Conservation (phyloP, 2,797 vertebrate genomes). For the Coregonus ussuriensis region DNA sequence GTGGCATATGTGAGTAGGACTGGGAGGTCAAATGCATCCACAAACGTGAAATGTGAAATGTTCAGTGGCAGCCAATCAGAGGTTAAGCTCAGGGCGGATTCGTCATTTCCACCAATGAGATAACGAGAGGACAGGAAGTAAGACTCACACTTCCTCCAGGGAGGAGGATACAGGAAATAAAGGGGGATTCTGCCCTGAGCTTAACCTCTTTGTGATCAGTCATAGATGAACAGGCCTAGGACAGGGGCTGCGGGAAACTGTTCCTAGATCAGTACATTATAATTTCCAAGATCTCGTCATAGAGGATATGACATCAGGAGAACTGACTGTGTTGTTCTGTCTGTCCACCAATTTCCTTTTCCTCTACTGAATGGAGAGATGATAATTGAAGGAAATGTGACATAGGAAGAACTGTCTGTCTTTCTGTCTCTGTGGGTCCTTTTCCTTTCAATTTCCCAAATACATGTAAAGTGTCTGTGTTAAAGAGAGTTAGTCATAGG, state of each 20-base stretch:
- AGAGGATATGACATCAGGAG: not conserved
- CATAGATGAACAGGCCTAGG: constrained; percentile 27
- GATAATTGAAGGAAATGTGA: no score
- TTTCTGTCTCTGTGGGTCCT: no score
- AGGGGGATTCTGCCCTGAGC: constrained; percentile 19
- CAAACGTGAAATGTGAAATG: not conserved
- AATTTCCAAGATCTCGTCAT: constrained; percentile 19
- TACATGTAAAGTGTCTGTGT: constrained; percentile 2
- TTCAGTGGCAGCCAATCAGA: not conserved
- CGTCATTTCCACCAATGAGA: constrained; percentile 18
- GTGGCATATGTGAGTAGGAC: not conserved
- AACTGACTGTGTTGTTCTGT: constrained; percentile 34
- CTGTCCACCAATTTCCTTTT: constrained; percentile 23
- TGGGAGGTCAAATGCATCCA: no score
- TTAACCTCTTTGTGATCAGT: constrained; percentile 19
- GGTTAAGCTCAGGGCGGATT: not conserved
- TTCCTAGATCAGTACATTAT: constrained; percentile 14
- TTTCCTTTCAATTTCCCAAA: no score
- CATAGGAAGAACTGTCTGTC: no score
- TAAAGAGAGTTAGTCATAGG: constrained; percentile 40
- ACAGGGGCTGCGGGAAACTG: constrained; percentile 37
- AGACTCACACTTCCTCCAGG: constrained; percentile 26
- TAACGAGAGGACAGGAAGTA: constrained; percentile 13
- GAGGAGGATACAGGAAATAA: constrained; percentile 19
- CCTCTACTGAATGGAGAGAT: constrained; percentile 31